Evolutionary conservation across 2,113 vertebrate genomes (phyloP), one percentile per base, ranked within the genome.

Genomic region (Mustela lutreola): DNA sequence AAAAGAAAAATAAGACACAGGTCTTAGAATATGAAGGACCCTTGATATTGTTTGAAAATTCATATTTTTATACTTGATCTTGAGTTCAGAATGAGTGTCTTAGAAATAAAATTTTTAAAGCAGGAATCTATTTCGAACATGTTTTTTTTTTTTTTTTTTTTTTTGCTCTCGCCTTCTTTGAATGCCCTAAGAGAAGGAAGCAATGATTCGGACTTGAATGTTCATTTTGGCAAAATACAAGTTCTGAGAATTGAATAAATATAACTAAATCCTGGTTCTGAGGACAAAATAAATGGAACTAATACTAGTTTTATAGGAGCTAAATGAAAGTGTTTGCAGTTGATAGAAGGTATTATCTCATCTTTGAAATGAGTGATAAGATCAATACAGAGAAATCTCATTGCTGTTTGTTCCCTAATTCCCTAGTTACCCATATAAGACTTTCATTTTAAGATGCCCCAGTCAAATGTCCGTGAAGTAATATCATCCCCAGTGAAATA

Each of bases 361-460:
- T 98, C 86, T 91, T 95, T 95, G 67, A 97, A 96, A 97, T 97
- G 75, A 98, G 73, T 97, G 92, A 93, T 97, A 95, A 93, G 95
- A 98, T 98, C 97, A 83, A 96, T 95, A 86, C 82, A 45, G 89
- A 97, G 93, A 97, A 95, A 96, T 93, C 80, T 93, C 86, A 90
- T 89, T 92, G 65, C 90, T 63, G 73, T 73, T 73, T 96, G 97
- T 83, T 70, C 48, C 31, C 89, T 97, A 89, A 97, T 93, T 97
- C 93, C 56, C 89, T 91, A 58, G 92, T 96, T 96, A 33, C 92
- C 83, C 82, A 62, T 67, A 78, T 60, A 91, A 93, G 63, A 81
- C 42, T 93, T 96, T 91, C 73, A 97, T 97, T 96, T 98, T 73
- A 60, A 97, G 82, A 93, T 11, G 15, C 65, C 60, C 79, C 42